Base-by-base conservation (phyloP, 1,140 invertebrate genomes). In the Battus philenor region DNA sequence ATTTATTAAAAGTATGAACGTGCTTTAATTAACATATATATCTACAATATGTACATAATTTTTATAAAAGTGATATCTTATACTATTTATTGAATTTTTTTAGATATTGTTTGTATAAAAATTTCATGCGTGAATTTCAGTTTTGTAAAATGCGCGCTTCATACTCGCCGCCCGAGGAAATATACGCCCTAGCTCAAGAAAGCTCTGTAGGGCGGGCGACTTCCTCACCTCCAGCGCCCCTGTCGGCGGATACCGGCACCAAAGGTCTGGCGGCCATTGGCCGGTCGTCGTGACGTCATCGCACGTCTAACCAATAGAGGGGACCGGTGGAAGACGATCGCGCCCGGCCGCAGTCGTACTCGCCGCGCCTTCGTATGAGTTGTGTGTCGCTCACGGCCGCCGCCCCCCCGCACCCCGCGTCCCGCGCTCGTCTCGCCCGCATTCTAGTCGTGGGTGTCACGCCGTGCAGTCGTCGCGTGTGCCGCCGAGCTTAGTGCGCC, bases 381-480 rank as follows among this genome's bases (percentile, higher is more conserved):
- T 57, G 76, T 71, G 73, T 80, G 63, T 70, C 63, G 72, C 63
- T 65, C 63, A 51, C 70, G 50, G 55, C 50, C 58, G 50, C 61
- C 57, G 47, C 54, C 50, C 57, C 51, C 62, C 57, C 60, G 60
- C 54, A 45, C 76, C 77, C 74, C 78, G 68, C 75, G 64, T 61
- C 71, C 62, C 62, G 55, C 68, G 55, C 45, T 57, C 61, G 65
- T 71, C 64, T 80, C 67, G 73, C 69, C 75, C 80, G 80, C 80
- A 84, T 84, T 84, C 80, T 80, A 80, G 74, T 82, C 65, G 77
- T 81, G 80, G 76, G 77, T 82, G 77, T 84, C 72, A 74, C 77
- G 74, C 76, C 58, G 80, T 81, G 71, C 77, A 81, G 79, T 73
- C 73, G 59, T 78, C 79, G 79, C 79, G 79, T 76, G 79, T 81